phyloP scores from a whole-genome alignment of 92 coral and sea anemone species.

The Galaxea fascicularis region DNA sequence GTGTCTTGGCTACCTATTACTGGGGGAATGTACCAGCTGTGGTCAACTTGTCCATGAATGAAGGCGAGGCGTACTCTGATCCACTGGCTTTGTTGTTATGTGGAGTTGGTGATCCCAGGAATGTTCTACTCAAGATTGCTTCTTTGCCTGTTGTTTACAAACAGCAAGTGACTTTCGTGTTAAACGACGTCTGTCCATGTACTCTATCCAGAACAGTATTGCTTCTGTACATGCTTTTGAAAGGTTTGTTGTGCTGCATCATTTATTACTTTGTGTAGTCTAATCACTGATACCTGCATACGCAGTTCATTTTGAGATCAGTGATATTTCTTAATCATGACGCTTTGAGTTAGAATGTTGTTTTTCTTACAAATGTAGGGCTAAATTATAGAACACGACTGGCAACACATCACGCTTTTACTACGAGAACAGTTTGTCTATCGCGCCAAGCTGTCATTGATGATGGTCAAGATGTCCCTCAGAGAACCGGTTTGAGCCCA shows the following conservation, averaged over 20 bases:
- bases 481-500: too few species aligned
- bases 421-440: too few species aligned
- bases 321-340: too few species aligned
- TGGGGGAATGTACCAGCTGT: constrained; percentile 87
- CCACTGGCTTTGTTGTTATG: constrained; percentile 67
- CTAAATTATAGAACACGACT: too few species aligned
- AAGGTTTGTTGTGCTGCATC: constrained; percentile 55
- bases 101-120: constrained; percentile 87
- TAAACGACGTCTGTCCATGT: constrained; percentile 76
- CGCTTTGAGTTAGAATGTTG: too few species aligned
- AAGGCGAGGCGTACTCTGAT: constrained; percentile 63
- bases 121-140: constrained; percentile 70
- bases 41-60: constrained; percentile 82
- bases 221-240: constrained; percentile 72
- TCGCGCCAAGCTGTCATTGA: too few species aligned
- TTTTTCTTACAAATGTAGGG: too few species aligned
- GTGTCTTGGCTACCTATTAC: constrained; percentile 42
- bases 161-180: constrained; percentile 63
- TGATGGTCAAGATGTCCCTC: too few species aligned
- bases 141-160: constrained; percentile 63
- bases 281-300: too few species aligned
- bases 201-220: constrained; percentile 81
- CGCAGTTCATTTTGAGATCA: too few species aligned
- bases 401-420: too few species aligned
- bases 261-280: background rate